Evolutionary conservation across 2,888 invertebrate genomes (phyloP).

Genomic region (Leistus spinibarbis): DNA sequence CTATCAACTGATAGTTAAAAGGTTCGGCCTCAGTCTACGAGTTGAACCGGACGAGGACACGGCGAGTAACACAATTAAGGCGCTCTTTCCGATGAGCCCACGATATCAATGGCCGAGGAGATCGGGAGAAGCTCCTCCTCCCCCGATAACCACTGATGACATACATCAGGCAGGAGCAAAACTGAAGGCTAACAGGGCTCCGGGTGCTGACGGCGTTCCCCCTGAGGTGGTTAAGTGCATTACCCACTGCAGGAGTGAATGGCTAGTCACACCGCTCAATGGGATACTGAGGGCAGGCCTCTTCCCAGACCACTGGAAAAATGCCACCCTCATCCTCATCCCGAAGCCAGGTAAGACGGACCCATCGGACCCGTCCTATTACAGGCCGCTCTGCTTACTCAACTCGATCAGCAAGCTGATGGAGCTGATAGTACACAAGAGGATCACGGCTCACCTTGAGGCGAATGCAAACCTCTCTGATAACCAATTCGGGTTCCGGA

Average conservation of each 20-base stretch:
- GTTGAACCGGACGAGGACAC: not conserved
- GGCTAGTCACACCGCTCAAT: not conserved
- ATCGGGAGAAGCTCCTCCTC: not conserved
- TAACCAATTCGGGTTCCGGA: slow-evolving; percentile 40
- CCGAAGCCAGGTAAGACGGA: slow-evolving; percentile 15
- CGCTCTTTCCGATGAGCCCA: not conserved
- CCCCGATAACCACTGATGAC: not conserved
- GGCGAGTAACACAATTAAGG: not conserved
- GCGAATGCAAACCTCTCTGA: too few relatives aligned
- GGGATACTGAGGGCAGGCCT: not conserved
- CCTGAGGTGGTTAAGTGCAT: not conserved
- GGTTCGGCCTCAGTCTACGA: not conserved
- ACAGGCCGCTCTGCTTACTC: slow-evolving; percentile 30
- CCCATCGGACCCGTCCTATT: not conserved
- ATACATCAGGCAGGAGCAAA: not conserved
- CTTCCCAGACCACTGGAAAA: slow-evolving; percentile 20
- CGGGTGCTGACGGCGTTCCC: slow-evolving; percentile 2
- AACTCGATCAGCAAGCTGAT: slow-evolving; percentile 8
- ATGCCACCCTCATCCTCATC: slow-evolving; percentile 1
- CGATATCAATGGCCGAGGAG: not conserved
- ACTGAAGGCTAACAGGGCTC: slow-evolving; percentile 3
- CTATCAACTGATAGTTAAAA: not conserved
- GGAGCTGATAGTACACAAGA: slow-evolving; percentile 16
- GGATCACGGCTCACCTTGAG: slow-evolving; percentile 7
- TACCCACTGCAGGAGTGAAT: not conserved